phyloP scores from a whole-genome alignment of 2,888 invertebrate genomes.

The Acronicta leporina region DNA sequence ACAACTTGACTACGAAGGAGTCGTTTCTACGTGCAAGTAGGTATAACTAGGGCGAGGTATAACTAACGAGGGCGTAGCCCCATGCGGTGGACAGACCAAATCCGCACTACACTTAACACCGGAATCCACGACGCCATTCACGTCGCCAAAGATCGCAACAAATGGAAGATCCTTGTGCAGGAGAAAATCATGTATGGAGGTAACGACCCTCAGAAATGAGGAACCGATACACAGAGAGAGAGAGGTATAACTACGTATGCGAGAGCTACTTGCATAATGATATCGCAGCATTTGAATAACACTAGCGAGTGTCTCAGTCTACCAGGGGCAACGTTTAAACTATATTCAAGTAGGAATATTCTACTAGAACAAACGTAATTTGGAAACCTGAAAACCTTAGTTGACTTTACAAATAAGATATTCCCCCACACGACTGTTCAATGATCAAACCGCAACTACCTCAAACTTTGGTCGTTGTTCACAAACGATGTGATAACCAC shows the following conservation, averaged over 20 bases:
- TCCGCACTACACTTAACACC: too few species aligned
- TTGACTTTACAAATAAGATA: constrained; percentile 43
- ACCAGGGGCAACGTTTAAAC: constrained; percentile 23
- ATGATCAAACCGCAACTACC: constrained; percentile 39
- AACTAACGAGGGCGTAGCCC: too few species aligned
- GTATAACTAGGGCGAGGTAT: too few species aligned
- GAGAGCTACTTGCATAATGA: constrained; percentile 57
- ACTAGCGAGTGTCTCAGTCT: constrained; percentile 28
- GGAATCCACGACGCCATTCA: too few species aligned
- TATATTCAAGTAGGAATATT: constrained; percentile 27
- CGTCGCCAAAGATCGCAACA: too few species aligned
- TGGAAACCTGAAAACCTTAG: constrained; percentile 41
- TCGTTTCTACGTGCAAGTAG: constrained; percentile 36
- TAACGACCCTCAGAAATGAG: too few species aligned
- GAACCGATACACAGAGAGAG: too few species aligned
- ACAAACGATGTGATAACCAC: constrained; percentile 1
- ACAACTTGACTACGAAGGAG: constrained; percentile 24
- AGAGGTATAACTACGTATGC: constrained; percentile 42
- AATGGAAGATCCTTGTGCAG: too few species aligned
- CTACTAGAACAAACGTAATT: constrained; percentile 49
- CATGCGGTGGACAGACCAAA: too few species aligned
- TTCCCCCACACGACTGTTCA: constrained; percentile 23
- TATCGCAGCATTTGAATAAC: constrained; percentile 59
- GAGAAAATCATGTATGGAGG: too few species aligned
- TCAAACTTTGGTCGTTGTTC: constrained; percentile 8